Conservation (phyloP, 2,797 vertebrate genomes). For the Manis pentadactyla region DNA sequence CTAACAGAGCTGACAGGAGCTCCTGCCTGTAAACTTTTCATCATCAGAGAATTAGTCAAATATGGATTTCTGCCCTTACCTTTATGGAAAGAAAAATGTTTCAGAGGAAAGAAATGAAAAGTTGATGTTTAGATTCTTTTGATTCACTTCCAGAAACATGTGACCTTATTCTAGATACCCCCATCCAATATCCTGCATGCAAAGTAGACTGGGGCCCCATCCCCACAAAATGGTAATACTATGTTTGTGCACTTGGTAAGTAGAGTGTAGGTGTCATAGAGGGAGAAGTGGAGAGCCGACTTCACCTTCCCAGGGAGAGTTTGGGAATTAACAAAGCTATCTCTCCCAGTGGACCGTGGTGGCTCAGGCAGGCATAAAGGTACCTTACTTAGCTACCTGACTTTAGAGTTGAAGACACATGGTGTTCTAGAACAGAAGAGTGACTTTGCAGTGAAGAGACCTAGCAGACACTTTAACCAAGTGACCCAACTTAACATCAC, state of each 20-base stretch:
- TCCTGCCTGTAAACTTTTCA: constrained; percentile 53
- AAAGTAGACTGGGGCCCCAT: background rate
- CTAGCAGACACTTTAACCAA: background rate
- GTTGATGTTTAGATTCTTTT: background rate
- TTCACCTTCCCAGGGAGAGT: background rate
- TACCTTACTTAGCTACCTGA: background rate
- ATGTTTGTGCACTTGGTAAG: background rate
- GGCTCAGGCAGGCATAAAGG: background rate
- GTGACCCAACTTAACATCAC: background rate
- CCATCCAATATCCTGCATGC: background rate
- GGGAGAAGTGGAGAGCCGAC: background rate
- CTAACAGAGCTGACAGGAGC: background rate
- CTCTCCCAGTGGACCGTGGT: background rate
- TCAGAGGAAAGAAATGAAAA: constrained; percentile 53
- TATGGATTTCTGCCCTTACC: background rate
- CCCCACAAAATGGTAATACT: background rate
- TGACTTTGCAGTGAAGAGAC: background rate
- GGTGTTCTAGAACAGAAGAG: background rate
- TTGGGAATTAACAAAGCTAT: background rate
- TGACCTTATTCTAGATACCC: background rate
- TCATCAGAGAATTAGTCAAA: constrained; percentile 65
- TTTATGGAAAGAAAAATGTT: background rate
- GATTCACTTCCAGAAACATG: background rate
- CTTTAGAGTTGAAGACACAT: background rate
- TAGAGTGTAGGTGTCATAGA: background rate